Conservation (phyloP, 92 coral and sea anemone species). For the Phenganax marumi region DNA sequence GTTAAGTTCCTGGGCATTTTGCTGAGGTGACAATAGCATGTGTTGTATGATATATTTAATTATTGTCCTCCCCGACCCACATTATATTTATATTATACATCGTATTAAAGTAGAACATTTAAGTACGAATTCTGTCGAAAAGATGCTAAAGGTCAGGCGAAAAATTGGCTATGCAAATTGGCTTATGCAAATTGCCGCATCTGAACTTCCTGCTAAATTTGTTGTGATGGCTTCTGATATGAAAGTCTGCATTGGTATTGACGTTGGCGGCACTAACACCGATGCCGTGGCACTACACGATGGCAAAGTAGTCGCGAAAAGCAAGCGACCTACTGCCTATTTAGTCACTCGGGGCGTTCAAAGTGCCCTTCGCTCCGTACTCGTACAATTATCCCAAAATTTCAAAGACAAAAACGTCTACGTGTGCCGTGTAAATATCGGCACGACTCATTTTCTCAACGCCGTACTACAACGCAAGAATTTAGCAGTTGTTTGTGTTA, state of each 20-base stretch:
- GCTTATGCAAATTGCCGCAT: no score
- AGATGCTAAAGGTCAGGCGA: no score
- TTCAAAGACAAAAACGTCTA: constrained; percentile 54
- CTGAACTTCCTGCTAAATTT: no score
- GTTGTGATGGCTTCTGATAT: not conserved
- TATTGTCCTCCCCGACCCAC: no score
- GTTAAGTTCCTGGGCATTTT: no score
- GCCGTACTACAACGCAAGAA: constrained; percentile 82
- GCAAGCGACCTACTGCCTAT: constrained; percentile 78
- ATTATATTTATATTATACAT: no score
- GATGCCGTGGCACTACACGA: constrained; percentile 78
- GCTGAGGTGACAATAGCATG: no score
- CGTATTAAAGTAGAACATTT: no score
- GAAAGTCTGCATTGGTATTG: constrained; percentile 80
- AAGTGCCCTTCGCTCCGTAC: constrained; percentile 65
- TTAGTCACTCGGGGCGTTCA: constrained; percentile 77
- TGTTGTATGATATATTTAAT: no score
- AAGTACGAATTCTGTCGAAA: no score
- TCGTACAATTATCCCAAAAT: constrained; percentile 56
- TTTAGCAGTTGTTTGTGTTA: constrained; percentile 70
- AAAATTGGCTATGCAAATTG: no score
- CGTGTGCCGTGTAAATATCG: constrained; percentile 78
- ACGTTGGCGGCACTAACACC: constrained; percentile 98
- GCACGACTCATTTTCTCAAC: constrained; percentile 95
- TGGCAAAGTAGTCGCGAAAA: constrained; percentile 60